phyloP scores from a whole-genome alignment of 2,888 invertebrate species.

The Caenorhabditis plicata region DNA sequence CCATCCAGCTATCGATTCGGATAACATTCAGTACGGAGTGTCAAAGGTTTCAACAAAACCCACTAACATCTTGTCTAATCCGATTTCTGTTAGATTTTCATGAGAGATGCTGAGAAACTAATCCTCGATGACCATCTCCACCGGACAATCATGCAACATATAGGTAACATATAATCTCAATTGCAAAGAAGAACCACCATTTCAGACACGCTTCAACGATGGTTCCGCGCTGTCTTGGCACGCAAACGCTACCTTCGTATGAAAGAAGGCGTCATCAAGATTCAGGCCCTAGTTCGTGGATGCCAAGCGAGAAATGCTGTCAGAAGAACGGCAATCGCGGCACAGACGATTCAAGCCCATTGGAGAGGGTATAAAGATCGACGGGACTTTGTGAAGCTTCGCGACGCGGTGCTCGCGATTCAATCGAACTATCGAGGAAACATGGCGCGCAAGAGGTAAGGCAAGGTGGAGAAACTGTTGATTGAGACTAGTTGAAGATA shows the following conservation, averaged over 20 bases:
- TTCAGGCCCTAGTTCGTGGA: slow-evolving; percentile 77
- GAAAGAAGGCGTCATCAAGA: slow-evolving; percentile 76
- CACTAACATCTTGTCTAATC: background rate
- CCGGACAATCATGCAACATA: slow-evolving; percentile 88
- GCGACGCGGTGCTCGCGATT: slow-evolving; percentile 68
- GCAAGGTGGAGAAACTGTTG: too few relatives aligned
- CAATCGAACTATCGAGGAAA: slow-evolving; percentile 71
- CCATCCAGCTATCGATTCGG: slow-evolving; percentile 80
- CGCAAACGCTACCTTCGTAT: slow-evolving; percentile 78
- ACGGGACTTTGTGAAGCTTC: slow-evolving; percentile 74
- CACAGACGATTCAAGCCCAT: slow-evolving; percentile 77
- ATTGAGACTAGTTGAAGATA: too few relatives aligned
- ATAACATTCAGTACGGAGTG: slow-evolving; percentile 85
- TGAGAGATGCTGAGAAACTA: slow-evolving; percentile 89
- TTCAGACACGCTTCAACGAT: slow-evolving; percentile 86
- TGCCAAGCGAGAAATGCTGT: slow-evolving; percentile 71
- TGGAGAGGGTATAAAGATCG: slow-evolving; percentile 74
- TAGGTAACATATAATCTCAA: too few relatives aligned
- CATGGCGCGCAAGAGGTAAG: slow-evolving; percentile 36
- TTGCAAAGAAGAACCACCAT: too few relatives aligned
- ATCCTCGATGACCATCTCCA: slow-evolving; percentile 87
- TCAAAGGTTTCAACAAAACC: slow-evolving; percentile 73
- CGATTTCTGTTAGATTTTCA: slow-evolving; percentile 72
- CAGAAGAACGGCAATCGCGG: slow-evolving; percentile 67
- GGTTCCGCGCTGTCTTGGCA: slow-evolving; percentile 82